Evolutionary conservation across 2,113 vertebrate genomes (phyloP).

Genomic region (Amphiprion ocellaris): DNA sequence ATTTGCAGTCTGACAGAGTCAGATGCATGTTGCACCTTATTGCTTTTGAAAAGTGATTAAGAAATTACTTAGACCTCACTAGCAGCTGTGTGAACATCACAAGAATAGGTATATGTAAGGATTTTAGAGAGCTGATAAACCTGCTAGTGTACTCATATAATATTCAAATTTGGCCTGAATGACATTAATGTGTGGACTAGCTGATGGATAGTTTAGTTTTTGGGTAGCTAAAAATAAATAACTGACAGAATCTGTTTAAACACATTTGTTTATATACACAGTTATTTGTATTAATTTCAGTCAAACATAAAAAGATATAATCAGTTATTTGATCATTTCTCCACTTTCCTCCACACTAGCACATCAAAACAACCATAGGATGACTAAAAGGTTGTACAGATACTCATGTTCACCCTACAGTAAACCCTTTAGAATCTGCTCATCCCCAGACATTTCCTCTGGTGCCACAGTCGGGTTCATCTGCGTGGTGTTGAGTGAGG

Average conservation of each 20-base stretch:
- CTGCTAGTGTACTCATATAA: not conserved
- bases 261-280: too few species aligned
- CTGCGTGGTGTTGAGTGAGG: too few species aligned
- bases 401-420: not conserved
- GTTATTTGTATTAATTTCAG: too few species aligned
- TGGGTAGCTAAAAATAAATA: too few species aligned
- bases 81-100: not conserved
- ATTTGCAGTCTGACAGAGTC: slow-evolving; percentile 36
- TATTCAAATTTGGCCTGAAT: not conserved
- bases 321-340: not conserved
- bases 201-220: too few species aligned
- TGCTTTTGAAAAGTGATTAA: slow-evolving; percentile 51
- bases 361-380: too few species aligned
- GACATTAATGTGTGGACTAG: not conserved
- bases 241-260: too few species aligned
- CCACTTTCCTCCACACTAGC: not conserved
- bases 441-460: not conserved
- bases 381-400: too few species aligned
- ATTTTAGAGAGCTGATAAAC: not conserved
- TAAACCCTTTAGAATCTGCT: too few species aligned
- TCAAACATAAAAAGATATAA: too few species aligned
- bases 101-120: not conserved
- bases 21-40: slow-evolving; percentile 24
- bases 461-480: too few species aligned
- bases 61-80: slow-evolving; percentile 5